Evolutionary conservation across 2,888 invertebrate genomes (phyloP).

Genomic region (Polietes domitor): DNA sequence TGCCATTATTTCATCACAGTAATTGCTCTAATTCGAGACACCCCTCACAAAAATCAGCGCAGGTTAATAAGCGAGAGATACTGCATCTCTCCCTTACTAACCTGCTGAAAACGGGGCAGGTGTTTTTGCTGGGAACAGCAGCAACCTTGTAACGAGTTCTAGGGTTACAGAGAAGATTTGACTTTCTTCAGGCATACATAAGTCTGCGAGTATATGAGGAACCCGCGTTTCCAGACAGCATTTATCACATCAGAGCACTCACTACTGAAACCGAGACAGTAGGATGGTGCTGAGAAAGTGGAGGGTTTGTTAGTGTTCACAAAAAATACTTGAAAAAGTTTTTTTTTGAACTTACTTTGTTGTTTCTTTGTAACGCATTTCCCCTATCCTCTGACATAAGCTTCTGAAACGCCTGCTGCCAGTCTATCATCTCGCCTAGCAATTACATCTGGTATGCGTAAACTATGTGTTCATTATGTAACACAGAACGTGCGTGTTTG

Average conservation of each 20-base stretch:
- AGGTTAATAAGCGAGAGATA: no score
- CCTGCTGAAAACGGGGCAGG: no score
- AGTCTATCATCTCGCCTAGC: conserved; percentile 34
- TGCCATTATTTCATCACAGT: no score
- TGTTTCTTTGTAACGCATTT: conserved; percentile 43
- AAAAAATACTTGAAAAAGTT: conserved; percentile 50
- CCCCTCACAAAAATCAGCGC: no score
- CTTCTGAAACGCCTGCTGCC: neutral
- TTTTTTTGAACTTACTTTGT: conserved; percentile 51
- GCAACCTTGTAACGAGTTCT: conserved; percentile 35
- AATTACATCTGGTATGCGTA: conserved; percentile 55
- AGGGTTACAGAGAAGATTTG: conserved; percentile 36
- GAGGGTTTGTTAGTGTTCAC: conserved; percentile 50
- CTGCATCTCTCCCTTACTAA: no score
- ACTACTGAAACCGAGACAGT: neutral
- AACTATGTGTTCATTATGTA: conserved; percentile 25
- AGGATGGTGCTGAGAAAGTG: neutral
- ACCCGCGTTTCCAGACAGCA: neutral
- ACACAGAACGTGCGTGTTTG: neutral
- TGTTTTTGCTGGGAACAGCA: no score
- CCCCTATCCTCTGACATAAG: neutral
- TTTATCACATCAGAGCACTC: neutral
- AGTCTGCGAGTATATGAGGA: neutral
- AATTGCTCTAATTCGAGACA: no score
- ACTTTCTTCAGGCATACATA: conserved; percentile 26